A percentile compares a stretch with the other conserved stretches of the same genome.
These are phyloP conservation scores for Lycia hirtaria DNA, from an alignment of 2,888 invertebrate species.

Conservation along the genomic window DNA sequence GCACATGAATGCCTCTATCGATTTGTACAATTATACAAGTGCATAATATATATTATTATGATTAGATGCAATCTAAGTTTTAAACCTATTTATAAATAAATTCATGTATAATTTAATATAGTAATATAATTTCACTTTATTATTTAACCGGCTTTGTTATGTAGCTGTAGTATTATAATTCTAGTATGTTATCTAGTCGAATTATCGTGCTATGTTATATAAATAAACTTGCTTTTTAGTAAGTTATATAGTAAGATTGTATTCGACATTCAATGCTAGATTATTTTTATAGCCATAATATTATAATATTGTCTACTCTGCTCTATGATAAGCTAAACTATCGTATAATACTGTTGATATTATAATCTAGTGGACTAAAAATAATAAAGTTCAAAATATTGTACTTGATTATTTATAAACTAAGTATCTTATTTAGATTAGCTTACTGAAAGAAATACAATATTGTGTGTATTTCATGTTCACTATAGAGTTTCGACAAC, in stretches of 20 bases:
- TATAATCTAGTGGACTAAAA: too few relatives aligned
- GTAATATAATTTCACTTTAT: neutral
- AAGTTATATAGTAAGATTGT: constrained; percentile 49
- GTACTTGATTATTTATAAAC: too few relatives aligned
- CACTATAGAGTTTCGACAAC: too few relatives aligned
- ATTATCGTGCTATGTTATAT: constrained; percentile 51
- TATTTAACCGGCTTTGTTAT: neutral
- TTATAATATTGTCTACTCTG: neutral
- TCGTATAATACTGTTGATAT: too few relatives aligned
- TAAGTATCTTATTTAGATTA: too few relatives aligned
- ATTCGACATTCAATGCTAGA: constrained; percentile 41
- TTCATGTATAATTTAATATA: neutral
- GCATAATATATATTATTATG: too few relatives aligned
- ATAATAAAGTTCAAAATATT: too few relatives aligned
- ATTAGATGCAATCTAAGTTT: too few relatives aligned
- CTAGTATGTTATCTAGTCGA: constrained; percentile 33
- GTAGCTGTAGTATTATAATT: constrained; percentile 4
- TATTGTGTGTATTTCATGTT: too few relatives aligned
- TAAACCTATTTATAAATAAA: neutral
- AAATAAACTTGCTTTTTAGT: constrained; percentile 42
- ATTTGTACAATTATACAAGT: too few relatives aligned
- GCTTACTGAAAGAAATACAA: too few relatives aligned
- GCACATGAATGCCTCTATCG: constrained; percentile 15
- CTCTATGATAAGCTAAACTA: neutral
- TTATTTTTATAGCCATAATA: neutral